A percentile compares a stretch with the other conserved stretches of the same genome.
Evolutionary conservation across 1,140 invertebrate genomes (phyloP).

Genomic region (Delia radicum): DNA sequence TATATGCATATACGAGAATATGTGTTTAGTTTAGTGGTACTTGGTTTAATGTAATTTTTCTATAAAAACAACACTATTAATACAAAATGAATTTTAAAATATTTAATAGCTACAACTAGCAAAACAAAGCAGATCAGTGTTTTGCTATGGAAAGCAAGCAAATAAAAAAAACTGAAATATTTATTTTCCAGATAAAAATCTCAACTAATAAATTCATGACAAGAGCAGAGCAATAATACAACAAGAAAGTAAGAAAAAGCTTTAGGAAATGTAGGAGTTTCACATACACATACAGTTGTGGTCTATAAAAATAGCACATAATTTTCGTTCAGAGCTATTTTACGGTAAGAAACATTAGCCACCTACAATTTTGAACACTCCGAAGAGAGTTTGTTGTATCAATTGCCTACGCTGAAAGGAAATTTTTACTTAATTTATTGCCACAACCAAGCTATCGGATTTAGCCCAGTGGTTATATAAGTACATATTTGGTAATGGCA

Average conservation of each 20-base stretch:
- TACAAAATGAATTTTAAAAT: not conserved
- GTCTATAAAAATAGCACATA: not conserved
- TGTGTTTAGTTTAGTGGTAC: not conserved
- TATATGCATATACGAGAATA: not conserved
- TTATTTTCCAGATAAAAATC: slow-evolving; percentile 19
- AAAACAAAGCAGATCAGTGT: not conserved
- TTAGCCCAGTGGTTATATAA: too few species aligned
- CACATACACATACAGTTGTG: not conserved
- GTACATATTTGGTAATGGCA: too few species aligned
- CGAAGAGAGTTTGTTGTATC: too few species aligned
- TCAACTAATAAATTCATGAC: slow-evolving; percentile 22
- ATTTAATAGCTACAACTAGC: not conserved
- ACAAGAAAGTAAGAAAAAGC: not conserved
- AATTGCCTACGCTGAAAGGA: too few species aligned
- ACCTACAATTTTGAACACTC: too few species aligned
- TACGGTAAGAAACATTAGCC: too few species aligned
- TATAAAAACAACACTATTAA: slow-evolving; percentile 12
- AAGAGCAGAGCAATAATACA: not conserved
- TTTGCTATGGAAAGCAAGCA: not conserved
- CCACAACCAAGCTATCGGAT: too few species aligned
- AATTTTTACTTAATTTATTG: too few species aligned
- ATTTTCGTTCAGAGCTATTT: too few species aligned
- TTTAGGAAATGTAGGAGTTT: not conserved
- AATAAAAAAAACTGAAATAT: not conserved
- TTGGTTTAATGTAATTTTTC: slow-evolving; percentile 13